A percentile compares a stretch with the other conserved stretches of the same genome.
These are phyloP conservation scores for Marcusenius ussheri DNA, from an alignment of 2,113 vertebrate species.

Conservation along the genomic window DNA sequence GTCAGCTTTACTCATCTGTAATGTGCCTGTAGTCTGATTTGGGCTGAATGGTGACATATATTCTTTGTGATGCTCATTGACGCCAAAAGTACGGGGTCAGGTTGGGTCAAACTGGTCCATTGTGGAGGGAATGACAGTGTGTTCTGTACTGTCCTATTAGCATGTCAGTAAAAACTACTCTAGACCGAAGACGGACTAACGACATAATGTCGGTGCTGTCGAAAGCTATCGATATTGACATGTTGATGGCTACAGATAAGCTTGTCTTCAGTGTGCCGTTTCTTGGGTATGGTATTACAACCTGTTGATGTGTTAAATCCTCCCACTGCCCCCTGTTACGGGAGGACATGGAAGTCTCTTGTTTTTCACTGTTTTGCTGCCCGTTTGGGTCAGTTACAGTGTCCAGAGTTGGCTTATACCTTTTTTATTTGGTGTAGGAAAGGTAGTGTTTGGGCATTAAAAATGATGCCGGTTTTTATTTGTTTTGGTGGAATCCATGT, in stretches of 20 bases:
- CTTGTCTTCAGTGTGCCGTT: background rate
- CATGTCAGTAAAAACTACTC: background rate
- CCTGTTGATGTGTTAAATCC: background rate
- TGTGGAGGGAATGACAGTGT: background rate
- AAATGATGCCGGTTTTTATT: background rate
- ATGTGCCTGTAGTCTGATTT: background rate
- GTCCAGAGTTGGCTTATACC: background rate
- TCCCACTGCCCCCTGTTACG: background rate
- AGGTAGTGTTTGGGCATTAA: background rate
- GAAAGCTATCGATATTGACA: background rate
- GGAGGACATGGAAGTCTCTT: background rate
- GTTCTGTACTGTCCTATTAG: background rate
- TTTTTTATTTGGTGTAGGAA: background rate
- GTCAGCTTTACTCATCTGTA: background rate
- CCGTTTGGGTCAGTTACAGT: background rate
- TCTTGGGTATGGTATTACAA: background rate
- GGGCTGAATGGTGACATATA: background rate
- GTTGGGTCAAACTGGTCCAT: background rate
- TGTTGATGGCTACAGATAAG: background rate
- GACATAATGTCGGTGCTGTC: background rate
- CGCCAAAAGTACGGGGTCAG: background rate
- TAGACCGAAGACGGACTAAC: background rate
- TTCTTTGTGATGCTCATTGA: background rate
- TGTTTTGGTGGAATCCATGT: background rate
- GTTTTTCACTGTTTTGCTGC: background rate